Base-by-base conservation (phyloP, 2,888 invertebrate genomes). In the Dasypogon diadema region DNA sequence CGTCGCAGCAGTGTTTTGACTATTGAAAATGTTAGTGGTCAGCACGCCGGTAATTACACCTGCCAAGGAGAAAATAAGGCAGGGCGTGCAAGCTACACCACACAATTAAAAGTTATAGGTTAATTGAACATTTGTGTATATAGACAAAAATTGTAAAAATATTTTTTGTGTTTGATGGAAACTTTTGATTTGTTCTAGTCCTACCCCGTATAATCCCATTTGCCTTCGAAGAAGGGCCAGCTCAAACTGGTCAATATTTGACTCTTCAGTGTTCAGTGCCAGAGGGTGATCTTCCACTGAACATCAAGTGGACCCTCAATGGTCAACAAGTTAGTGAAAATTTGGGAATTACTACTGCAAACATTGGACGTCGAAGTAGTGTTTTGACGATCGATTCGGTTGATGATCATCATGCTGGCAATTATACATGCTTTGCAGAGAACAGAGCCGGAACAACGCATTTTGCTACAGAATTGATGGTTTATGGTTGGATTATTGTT, bases 181-280 rank as follows among this genome's bases (percentile, higher is more conserved):
- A 37, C 16, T 70, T 54, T 34, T 54, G 37, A 54, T 54, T 54
- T 72, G 87, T 90, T 91, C 86, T 91, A 94, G 94, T 94, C 87
- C 85, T 91, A 83, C 94, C 94, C 84, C 92, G 91, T 86, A 93
- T 94, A 87, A 91, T 89, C 86, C 93, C 93, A 82, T 94, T 94
- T 87, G 90, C 90, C 85, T 93, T 94, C 86, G 93, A 93, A 79
- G 89, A 90, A 85, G 89, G 90, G 80, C 92, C 93, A 82, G 90
- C 93, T 37, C 91, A 91, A 86, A 91, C 91, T 83, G 94, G 93
- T 80, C 93, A 93, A 85, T 91, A 84, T 80, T 79, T 70, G 14
- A 70, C 92, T n/a, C 88, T 92, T 51, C 89, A 91, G 80, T 93
- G 93, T 84, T 89, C 91, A 54, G 89, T 92, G 73, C 89, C 90